phyloP scores from a whole-genome alignment of 2,888 invertebrate species.

The Trisateles emortualis region DNA sequence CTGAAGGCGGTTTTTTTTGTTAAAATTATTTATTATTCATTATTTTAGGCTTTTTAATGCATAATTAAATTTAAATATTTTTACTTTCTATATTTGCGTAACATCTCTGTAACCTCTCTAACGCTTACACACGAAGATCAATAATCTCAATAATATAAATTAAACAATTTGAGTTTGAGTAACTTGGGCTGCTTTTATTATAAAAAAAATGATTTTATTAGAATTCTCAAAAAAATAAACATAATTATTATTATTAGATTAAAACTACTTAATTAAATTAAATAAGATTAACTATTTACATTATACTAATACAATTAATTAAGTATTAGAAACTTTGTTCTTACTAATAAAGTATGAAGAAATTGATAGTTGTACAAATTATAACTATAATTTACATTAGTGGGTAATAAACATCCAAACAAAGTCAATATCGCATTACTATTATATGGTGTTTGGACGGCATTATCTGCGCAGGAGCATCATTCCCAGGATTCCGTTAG shows the following conservation, averaged over 20 bases:
- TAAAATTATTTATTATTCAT: too few relatives aligned
- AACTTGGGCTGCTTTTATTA: too few relatives aligned
- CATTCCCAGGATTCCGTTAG: slow-evolving; percentile 77
- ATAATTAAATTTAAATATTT: background rate
- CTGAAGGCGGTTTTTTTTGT: too few relatives aligned
- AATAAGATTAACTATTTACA: too few relatives aligned
- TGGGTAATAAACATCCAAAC: slow-evolving; percentile 22
- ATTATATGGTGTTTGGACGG: slow-evolving; percentile 55
- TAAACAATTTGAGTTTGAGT: too few relatives aligned
- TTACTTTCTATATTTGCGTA: slow-evolving; percentile 9
- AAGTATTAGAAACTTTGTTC: too few relatives aligned
- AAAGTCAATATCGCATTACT: slow-evolving; percentile 66
- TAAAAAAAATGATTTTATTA: too few relatives aligned
- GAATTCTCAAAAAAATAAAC: too few relatives aligned
- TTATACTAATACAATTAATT: background rate
- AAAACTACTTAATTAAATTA: too few relatives aligned
- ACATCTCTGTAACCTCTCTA: background rate
- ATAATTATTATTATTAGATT: too few relatives aligned
- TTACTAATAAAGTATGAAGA: too few relatives aligned
- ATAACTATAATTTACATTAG: slow-evolving; percentile 23
- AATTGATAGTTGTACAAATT: slow-evolving; percentile 15
- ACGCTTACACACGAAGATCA: background rate
- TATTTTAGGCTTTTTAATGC: background rate
- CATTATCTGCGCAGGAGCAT: slow-evolving; percentile 69
- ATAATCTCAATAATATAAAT: slow-evolving; percentile 2